Evolutionary conservation across 2,113 vertebrate genomes (phyloP).

Genomic region (Paracanthobrama guichenoti): DNA sequence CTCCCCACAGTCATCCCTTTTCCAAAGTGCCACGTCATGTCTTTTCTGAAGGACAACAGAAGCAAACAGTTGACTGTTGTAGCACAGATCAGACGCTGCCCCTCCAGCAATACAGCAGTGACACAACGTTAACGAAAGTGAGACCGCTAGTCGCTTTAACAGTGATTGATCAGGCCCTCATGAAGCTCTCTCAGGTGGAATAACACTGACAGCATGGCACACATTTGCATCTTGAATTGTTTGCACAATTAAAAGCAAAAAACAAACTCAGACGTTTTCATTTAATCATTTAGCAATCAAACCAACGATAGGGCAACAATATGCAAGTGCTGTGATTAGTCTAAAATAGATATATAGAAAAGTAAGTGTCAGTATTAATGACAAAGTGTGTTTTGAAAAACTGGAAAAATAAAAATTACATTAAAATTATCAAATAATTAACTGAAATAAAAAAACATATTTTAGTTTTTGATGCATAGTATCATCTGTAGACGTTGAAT

Average conservation of each 20-base stretch:
- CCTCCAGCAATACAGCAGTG: constrained; percentile 57
- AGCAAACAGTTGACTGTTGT: constrained; percentile 42
- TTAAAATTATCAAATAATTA: neutral
- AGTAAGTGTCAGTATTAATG: no score
- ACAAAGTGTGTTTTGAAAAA: neutral
- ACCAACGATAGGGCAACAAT: no score
- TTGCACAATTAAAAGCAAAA: neutral
- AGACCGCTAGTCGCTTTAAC: constrained; percentile 52
- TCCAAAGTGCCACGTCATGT: constrained; percentile 56
- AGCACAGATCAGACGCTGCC: constrained; percentile 2
- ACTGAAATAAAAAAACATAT: neutral
- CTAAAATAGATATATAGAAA: no score
- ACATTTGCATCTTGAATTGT: neutral
- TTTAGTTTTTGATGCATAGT: neutral
- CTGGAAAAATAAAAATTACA: neutral
- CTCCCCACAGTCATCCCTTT: constrained; percentile 40
- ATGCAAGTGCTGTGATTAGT: no score
- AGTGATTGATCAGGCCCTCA: constrained; percentile 63
- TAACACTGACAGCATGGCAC: neutral
- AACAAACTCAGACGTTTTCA: neutral
- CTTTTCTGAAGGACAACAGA: constrained; percentile 58
- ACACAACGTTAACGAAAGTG: constrained; percentile 51
- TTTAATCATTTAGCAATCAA: no score
- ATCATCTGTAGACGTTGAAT: neutral
- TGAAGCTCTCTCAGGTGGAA: constrained; percentile 31